phyloP scores from a whole-genome alignment of 2,888 invertebrate species.

The Morpho helenor region DNA sequence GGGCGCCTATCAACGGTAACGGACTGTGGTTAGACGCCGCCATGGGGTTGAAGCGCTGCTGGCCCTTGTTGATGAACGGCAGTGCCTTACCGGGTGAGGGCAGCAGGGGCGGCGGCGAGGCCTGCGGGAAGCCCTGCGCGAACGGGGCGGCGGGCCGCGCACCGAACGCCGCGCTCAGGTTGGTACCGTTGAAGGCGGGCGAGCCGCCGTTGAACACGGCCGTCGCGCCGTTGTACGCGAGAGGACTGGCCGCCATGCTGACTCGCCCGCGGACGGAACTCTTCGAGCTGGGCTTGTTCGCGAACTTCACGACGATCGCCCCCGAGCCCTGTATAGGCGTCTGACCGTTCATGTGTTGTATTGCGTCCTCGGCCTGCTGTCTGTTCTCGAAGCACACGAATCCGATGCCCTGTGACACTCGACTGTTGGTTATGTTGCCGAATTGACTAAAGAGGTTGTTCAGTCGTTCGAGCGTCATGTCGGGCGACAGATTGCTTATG shows the following conservation, averaged over 20 bases:
- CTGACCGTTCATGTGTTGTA: slow-evolving; percentile 65
- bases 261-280: slow-evolving; percentile 59
- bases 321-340: slow-evolving; percentile 66
- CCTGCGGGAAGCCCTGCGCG: slow-evolving; percentile 65
- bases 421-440: slow-evolving; percentile 71
- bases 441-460: slow-evolving; percentile 65
- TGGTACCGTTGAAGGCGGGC: slow-evolving; percentile 62
- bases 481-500: slow-evolving; percentile 74
- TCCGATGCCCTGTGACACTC: slow-evolving; percentile 74
- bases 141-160: slow-evolving; percentile 59
- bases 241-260: slow-evolving; percentile 48
- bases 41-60: slow-evolving; percentile 74
- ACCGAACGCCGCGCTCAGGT: slow-evolving; percentile 60
- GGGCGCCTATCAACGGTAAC: slow-evolving; percentile 65
- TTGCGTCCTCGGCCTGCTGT: slow-evolving; percentile 71
- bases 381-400: slow-evolving; percentile 73
- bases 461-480: slow-evolving; percentile 72
- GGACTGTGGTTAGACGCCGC: slow-evolving; percentile 68
- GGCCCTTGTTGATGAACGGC: slow-evolving; percentile 74
- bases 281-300: slow-evolving; percentile 70
- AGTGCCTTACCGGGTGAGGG: slow-evolving; percentile 74
- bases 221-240: slow-evolving; percentile 64
- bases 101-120: slow-evolving; percentile 68
- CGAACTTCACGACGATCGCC: slow-evolving; percentile 71
- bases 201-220: slow-evolving; percentile 61